Evolutionary conservation across 2,113 vertebrate species (phyloP), one percentile per base, ranked within the genome.

Genomic region (Psilopsiagon aymara): DNA sequence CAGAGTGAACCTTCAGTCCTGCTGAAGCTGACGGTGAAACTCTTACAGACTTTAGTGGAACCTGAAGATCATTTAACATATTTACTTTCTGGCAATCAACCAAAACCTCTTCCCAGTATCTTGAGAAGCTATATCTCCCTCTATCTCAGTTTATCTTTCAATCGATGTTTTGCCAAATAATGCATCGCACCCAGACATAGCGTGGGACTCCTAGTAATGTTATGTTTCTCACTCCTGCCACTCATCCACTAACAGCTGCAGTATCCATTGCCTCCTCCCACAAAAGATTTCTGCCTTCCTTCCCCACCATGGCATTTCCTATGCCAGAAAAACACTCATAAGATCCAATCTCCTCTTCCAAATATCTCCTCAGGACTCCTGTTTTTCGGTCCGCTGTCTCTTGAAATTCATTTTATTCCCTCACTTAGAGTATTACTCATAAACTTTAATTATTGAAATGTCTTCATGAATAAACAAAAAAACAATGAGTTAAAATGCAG

Each of bases 371-470:
- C 35, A 64, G 44, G 44, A 60, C 43, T 88, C 20, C 11, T 82
- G 9, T 59, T 73, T 74, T 89, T 83, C 28, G 3, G 29, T 92
- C 51, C 92, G 60, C 24, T 25, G 11, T 64, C 60, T 78, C 35
- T 57, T 88, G 73, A 91, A 74, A 86, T 90, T 43, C 2, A 59
- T 76, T 89, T 92, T 73, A 68, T 4, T 15, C 43, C 13, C 41
- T 79, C 51, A 62, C 88, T 94, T 88, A 71, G 24, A 90, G 71
- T 77, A 81, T 68, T 90, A 73, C 43, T 77, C 68, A 78, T 88
- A 93, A 93, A 94, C 46, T 88, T 87, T 76, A 94, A 95, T 94
- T 78, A 82, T 77, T 55, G n/a, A 55, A 91, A 81, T 3, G 2
- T 44, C 57, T 75, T 71, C 20, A 60, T 68, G 69, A 87, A 84